Evolutionary conservation across 2,113 vertebrate species (phyloP).

Genomic region (Aythya baeri): DNA sequence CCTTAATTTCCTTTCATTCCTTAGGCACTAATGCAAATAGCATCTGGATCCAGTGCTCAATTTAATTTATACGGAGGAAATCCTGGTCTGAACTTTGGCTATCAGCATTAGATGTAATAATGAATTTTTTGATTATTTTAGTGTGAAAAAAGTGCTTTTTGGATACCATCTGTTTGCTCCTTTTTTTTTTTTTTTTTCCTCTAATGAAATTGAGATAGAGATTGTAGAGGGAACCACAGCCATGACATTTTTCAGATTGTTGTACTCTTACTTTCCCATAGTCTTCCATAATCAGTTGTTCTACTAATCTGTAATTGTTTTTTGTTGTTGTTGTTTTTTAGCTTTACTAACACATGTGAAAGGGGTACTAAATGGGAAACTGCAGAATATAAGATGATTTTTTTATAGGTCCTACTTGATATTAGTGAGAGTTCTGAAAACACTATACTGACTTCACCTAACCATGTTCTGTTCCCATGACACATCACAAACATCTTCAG

Average conservation of each 20-base stretch:
- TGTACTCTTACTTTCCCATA: not conserved
- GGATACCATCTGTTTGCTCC: not conserved
- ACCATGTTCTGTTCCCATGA: not conserved
- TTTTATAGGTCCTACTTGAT: not conserved
- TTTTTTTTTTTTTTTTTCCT: not conserved
- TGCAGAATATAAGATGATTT: not conserved
- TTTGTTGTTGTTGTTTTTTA: not conserved
- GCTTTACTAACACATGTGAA: not conserved
- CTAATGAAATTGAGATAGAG: not conserved
- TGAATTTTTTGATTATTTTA: not conserved
- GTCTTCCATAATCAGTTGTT: not conserved
- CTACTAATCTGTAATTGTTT: not conserved
- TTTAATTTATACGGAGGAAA: not conserved
- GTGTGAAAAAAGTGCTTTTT: not conserved
- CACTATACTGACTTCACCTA: not conserved
- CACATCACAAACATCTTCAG: not conserved
- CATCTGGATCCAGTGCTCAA: not conserved
- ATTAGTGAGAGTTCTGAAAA: not conserved
- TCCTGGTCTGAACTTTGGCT: not conserved
- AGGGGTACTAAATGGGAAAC: not conserved
- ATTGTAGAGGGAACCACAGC: not conserved
- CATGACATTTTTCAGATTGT: fast-evolving
- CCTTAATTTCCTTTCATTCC: not conserved
- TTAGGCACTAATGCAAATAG: not conserved
- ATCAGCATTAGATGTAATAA: not conserved